These are phyloP conservation scores for Lathronympha strigana DNA, from an alignment of 2,888 invertebrate genomes.

Conservation along the genomic window DNA sequence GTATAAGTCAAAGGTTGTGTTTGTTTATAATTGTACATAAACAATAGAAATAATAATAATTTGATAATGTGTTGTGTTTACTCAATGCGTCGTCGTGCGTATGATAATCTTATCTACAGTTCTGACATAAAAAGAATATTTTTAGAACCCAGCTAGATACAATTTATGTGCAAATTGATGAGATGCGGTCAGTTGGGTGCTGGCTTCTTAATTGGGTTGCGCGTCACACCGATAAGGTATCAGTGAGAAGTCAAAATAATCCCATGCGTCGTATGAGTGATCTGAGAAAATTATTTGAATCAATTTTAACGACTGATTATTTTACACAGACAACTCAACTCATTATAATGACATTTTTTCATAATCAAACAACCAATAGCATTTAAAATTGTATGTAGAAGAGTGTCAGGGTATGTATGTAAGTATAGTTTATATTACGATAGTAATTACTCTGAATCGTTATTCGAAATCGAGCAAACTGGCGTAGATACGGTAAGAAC, in stretches of 20 bases:
- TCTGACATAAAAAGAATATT: conserved; percentile 31
- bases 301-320: neutral
- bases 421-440: too few species aligned
- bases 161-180: conserved; percentile 26
- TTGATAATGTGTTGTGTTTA: conserved; percentile 10
- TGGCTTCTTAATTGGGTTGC: conserved; percentile 1
- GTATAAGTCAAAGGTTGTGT: conserved; percentile 31
- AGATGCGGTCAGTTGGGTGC: conserved; percentile 5
- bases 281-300: neutral
- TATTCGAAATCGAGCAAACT: too few species aligned
- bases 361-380: too few species aligned
- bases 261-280: neutral
- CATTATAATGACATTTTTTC: too few species aligned
- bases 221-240: conserved; percentile 15
- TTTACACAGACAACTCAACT: too few species aligned
- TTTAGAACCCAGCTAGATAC: conserved; percentile 22
- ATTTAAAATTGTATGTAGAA: too few species aligned
- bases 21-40: conserved; percentile 20
- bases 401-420: too few species aligned
- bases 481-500: too few species aligned
- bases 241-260: neutral
- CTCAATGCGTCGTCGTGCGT: conserved; percentile 24
- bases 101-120: conserved; percentile 19
- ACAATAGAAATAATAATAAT: neutral
- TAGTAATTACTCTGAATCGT: too few species aligned